These are phyloP conservation scores for Pseudolaguvia tuberculata DNA, from an alignment of 2,113 vertebrate genomes.

Conservation along the genomic window DNA sequence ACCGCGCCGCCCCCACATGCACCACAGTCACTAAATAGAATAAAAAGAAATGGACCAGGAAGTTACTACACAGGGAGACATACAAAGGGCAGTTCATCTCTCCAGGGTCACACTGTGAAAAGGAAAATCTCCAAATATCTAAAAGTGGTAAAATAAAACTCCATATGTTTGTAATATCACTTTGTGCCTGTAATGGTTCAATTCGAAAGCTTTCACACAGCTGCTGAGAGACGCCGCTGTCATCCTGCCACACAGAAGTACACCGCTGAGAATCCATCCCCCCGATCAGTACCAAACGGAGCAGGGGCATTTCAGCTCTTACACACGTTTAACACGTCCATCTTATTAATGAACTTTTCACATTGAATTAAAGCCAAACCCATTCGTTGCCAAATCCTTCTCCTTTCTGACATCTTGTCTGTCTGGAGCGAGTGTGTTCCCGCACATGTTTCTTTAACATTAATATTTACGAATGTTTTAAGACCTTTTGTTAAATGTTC, in stretches of 20 bases:
- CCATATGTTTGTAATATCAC: background rate
- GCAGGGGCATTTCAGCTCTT: background rate
- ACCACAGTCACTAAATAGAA: background rate
- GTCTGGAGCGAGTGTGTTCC: background rate
- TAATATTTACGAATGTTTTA: conserved; percentile 49
- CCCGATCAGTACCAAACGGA: background rate
- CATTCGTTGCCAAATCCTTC: background rate
- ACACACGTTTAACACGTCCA: background rate
- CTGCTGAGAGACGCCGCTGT: background rate
- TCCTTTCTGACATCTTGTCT: background rate
- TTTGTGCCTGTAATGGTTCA: background rate
- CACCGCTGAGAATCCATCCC: background rate
- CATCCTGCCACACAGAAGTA: background rate
- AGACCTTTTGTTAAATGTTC: conserved; percentile 38
- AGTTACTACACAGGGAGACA: background rate
- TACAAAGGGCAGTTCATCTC: background rate
- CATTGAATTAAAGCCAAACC: background rate
- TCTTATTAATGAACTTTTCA: background rate
- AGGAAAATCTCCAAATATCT: background rate
- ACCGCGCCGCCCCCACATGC: background rate
- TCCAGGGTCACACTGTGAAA: background rate
- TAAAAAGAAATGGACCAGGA: background rate
- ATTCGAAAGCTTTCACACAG: background rate
- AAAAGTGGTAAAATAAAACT: background rate
- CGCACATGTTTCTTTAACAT: background rate